Percentiles rank a stretch among this genome's conserved stretches.
phyloP scores from a whole-genome alignment of 1,140 invertebrate genomes.

The Microplitis demolitor region DNA sequence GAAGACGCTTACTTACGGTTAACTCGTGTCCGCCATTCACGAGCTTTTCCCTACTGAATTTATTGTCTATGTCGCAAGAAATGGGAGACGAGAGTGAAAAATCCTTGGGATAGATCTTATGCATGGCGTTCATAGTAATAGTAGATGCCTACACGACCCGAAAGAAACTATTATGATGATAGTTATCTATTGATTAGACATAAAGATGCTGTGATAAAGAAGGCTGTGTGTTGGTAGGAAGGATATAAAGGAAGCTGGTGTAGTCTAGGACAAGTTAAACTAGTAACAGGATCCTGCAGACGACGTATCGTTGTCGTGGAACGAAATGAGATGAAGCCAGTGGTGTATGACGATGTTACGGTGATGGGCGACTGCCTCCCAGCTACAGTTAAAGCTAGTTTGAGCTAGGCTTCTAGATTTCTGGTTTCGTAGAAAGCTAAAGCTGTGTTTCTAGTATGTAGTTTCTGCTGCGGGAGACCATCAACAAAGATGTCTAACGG shows the following conservation, averaged over 20 bases:
- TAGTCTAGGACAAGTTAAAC: constrained; percentile 33
- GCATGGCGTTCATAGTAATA: too few species aligned
- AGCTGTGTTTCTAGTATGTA: too few species aligned
- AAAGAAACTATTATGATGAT: background rate
- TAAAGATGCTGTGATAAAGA: background rate
- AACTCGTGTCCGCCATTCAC: background rate
- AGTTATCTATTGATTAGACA: background rate
- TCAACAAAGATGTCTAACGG: background rate
- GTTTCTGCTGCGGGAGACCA: too few species aligned
- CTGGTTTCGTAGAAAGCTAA: background rate
- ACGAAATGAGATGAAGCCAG: constrained; percentile 60
- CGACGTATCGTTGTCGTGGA: constrained; percentile 51
- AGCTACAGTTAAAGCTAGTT: too few species aligned
- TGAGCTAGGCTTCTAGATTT: background rate
- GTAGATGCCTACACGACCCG: too few species aligned
- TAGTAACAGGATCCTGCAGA: constrained; percentile 50
- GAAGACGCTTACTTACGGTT: too few species aligned
- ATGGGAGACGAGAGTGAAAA: too few species aligned
- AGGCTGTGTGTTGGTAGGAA: background rate
- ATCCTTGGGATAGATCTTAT: too few species aligned
- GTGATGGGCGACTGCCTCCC: constrained; percentile 46
- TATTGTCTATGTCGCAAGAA: background rate
- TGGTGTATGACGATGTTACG: constrained; percentile 58
- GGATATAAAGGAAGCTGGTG: constrained; percentile 33
- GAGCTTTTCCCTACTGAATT: background rate